Percentiles rank a stretch among this genome's conserved stretches.
Conservation (phyloP, 2,797 vertebrate genomes). For the Clarias laeviceps region DNA sequence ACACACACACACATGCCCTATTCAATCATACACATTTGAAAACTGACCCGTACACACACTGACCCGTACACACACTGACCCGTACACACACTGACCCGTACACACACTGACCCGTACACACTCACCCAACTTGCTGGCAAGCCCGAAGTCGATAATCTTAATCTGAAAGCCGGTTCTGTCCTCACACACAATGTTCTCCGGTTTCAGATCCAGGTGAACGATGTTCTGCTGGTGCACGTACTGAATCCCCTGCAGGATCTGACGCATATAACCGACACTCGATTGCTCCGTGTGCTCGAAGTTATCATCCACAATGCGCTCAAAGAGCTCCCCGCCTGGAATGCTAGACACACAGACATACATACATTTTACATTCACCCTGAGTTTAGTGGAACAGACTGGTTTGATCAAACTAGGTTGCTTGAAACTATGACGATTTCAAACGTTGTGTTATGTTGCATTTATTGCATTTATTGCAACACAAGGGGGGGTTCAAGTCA, state of each 20-base stretch:
- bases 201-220: slow-evolving; percentile 87
- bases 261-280: slow-evolving; percentile 78
- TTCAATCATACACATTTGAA: neutral
- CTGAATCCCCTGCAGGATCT: slow-evolving; percentile 82
- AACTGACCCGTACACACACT: neutral
- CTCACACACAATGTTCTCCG: slow-evolving; percentile 87
- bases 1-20: neutral
- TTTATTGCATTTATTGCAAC: neutral
- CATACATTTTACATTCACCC: neutral
- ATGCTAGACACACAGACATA: slow-evolving; percentile 69
- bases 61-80: neutral
- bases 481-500: too few species aligned
- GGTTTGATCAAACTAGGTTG: neutral
- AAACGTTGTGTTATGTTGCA: neutral
- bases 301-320: slow-evolving; percentile 83
- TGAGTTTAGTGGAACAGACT: neutral
- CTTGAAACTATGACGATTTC: neutral
- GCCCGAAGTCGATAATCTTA: slow-evolving; percentile 89
- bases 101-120: neutral
- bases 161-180: slow-evolving; percentile 74
- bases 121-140: slow-evolving; percentile 81
- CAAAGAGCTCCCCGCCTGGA: slow-evolving; percentile 86
- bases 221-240: slow-evolving; percentile 83
- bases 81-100: neutral
- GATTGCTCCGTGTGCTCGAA: slow-evolving; percentile 86